phyloP scores from a whole-genome alignment of 2,113 vertebrate species.

The Corythornis cristatus region DNA sequence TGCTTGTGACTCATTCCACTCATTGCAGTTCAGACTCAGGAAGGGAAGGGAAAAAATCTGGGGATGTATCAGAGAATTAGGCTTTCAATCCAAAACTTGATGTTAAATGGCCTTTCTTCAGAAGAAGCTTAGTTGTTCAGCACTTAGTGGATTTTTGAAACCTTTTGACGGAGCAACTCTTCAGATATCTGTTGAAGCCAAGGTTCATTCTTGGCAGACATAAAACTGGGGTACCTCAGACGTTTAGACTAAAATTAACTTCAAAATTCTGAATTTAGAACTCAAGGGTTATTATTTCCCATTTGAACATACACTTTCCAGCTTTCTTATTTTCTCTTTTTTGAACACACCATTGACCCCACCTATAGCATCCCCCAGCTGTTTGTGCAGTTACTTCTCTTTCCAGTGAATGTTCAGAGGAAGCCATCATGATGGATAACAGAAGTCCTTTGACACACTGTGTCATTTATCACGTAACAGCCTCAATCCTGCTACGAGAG shows the following conservation, averaged over 20 bases:
- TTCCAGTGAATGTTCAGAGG: conserved; percentile 16
- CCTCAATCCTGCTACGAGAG: conserved; percentile 70
- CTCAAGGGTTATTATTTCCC: background rate
- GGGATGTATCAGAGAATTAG: background rate
- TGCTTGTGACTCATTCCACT: background rate
- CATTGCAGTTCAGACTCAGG: background rate
- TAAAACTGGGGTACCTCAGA: background rate
- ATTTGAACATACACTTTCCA: background rate
- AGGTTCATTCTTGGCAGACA: background rate
- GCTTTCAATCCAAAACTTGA: background rate
- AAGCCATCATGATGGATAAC: conserved; percentile 79
- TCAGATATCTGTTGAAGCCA: background rate
- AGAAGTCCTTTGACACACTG: conserved; percentile 76
- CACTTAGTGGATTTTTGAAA: background rate
- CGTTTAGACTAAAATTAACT: background rate
- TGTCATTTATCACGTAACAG: conserved; percentile 81
- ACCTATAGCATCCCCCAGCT: background rate
- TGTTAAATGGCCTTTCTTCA: background rate
- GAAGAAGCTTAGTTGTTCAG: background rate
- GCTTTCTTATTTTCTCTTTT: background rate
- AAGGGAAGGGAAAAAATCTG: background rate
- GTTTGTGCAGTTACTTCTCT: background rate
- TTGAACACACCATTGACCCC: background rate
- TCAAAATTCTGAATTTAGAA: background rate
- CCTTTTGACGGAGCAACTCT: background rate